Conservation (phyloP, 2,888 invertebrate species). For the Papilio demoleus region DNA sequence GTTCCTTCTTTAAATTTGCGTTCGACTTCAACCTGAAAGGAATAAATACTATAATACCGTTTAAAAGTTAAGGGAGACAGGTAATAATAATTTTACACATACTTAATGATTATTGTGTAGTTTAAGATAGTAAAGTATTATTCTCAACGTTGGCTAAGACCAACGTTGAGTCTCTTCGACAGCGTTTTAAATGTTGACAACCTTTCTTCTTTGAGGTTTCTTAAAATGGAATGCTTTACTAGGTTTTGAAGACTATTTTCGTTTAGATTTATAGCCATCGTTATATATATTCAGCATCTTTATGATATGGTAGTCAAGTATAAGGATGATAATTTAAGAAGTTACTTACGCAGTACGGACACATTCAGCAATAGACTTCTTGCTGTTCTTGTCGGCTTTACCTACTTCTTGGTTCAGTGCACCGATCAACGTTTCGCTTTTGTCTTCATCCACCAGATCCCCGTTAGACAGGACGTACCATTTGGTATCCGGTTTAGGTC, state of each 20-base stretch:
- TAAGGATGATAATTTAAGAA: slow-evolving; percentile 24
- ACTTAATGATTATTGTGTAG: not conserved
- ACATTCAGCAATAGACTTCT: slow-evolving; percentile 60
- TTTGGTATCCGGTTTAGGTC: slow-evolving; percentile 59
- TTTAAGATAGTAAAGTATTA: not conserved
- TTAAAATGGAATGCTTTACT: too few species aligned
- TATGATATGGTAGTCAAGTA: too few species aligned
- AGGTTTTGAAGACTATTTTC: too few species aligned
- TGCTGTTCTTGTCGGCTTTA: slow-evolving; percentile 62
- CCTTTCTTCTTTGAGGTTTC: too few species aligned
- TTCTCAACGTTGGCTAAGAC: too few species aligned
- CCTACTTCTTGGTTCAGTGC: slow-evolving; percentile 57
- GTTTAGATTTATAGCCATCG: too few species aligned
- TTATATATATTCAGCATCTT: too few species aligned
- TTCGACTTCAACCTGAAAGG: slow-evolving; percentile 61
- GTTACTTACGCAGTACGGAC: slow-evolving; percentile 59
- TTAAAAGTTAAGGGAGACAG: not conserved
- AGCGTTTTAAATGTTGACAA: too few species aligned
- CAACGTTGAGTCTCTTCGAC: too few species aligned
- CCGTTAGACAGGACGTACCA: slow-evolving; percentile 69
- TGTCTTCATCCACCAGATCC: slow-evolving; percentile 55
- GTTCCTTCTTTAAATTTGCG: slow-evolving; percentile 60
- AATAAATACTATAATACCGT: not conserved
- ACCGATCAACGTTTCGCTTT: slow-evolving; percentile 53
- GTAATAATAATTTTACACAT: not conserved